Evolutionary conservation across 2,113 vertebrate species (phyloP).

Genomic region (Urocitellus parryii): DNA sequence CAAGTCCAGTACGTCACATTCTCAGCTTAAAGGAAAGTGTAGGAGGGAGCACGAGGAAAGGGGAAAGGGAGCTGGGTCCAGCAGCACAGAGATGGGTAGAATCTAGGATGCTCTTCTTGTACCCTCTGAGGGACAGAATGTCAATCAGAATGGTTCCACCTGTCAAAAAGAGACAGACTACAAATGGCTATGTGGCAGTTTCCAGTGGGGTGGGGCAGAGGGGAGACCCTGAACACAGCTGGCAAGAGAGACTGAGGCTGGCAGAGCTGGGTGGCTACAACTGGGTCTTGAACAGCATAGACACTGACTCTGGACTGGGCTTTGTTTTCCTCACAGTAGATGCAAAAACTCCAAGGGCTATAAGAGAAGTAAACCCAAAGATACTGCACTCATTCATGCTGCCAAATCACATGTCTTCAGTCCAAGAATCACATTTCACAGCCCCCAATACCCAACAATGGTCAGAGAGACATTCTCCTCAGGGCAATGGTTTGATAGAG

Average conservation of each 20-base stretch:
- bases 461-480: not conserved
- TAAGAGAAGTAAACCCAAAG: not conserved
- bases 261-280: too few species aligned
- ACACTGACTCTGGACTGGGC: not conserved
- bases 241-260: not conserved
- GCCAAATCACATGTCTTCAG: not conserved
- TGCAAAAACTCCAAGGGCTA: not conserved
- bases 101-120: not conserved
- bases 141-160: not conserved
- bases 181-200: too few species aligned
- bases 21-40: not conserved
- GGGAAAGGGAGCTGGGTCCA: too few species aligned
- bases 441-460: too few species aligned
- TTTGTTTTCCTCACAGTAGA: not conserved
- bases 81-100: not conserved
- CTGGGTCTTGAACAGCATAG: not conserved
- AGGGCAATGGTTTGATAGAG: not conserved
- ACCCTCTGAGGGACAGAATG: not conserved
- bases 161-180: too few species aligned
- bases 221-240: too few species aligned
- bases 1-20: too few species aligned
- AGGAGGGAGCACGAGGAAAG: not conserved
- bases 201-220: not conserved
- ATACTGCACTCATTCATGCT: not conserved
- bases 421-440: not conserved